These are phyloP conservation scores for Tychaedon coryphoeus DNA, from an alignment of 2,113 vertebrate species.

Conservation along the genomic window DNA sequence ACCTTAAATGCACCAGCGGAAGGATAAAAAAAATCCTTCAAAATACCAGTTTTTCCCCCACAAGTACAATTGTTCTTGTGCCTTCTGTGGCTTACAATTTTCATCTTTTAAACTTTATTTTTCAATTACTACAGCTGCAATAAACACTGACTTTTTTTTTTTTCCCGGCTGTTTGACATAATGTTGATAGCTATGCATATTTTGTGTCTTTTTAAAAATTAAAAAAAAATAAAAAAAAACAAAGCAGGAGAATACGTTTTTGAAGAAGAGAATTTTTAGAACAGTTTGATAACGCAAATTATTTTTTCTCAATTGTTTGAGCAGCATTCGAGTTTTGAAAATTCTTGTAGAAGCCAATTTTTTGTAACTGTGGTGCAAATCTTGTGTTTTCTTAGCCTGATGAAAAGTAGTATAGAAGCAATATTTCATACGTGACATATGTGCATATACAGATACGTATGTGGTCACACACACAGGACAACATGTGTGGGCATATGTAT, in stretches of 20 bases:
- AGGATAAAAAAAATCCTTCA: constrained; percentile 79
- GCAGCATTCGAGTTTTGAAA: constrained; percentile 83
- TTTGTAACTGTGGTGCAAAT: constrained; percentile 87
- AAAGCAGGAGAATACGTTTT: constrained; percentile 83
- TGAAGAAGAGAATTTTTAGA: constrained; percentile 85
- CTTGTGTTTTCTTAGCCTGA: constrained; percentile 85
- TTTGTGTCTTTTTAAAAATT: constrained; percentile 84
- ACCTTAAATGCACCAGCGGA: constrained; percentile 88
- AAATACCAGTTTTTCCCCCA: constrained; percentile 79
- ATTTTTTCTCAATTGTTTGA: constrained; percentile 82
- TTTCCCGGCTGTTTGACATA: constrained; percentile 76
- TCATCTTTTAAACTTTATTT: constrained; percentile 79
- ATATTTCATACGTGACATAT: constrained; percentile 81
- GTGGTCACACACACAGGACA: constrained; percentile 34
- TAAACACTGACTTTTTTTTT: constrained; percentile 72
- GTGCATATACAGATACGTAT: constrained; percentile 65
- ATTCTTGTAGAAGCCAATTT: constrained; percentile 86
- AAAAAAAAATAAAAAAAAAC: constrained; percentile 56
- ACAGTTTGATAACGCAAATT: constrained; percentile 87
- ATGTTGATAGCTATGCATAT: constrained; percentile 86
- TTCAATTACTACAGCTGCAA: constrained; percentile 80
- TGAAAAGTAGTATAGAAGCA: constrained; percentile 87
- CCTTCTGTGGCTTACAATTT: constrained; percentile 83
- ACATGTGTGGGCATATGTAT: constrained; percentile 63
- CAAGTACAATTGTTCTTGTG: constrained; percentile 82